Evolutionary conservation across 1,140 invertebrate genomes (phyloP), one percentile per base, ranked within the genome.

Genomic region (Trichomalopsis sarcophagae): DNA sequence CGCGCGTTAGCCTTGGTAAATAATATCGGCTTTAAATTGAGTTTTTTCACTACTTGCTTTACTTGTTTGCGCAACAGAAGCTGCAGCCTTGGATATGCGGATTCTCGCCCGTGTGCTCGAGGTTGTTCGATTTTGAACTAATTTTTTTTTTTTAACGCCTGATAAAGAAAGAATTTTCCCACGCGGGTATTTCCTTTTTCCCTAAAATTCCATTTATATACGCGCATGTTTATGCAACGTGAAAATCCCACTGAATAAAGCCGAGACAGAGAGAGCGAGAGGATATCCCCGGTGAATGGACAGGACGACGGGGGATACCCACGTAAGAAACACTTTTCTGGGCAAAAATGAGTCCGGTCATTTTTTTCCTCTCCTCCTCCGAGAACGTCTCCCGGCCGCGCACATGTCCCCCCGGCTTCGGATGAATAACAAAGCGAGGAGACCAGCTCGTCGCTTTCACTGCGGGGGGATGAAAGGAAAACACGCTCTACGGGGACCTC

Each of bases 21-120:
- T 69, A 81, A 81, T 81, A 81, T 62, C 33, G 44, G 17, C 3
- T 74, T 71, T 74, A 33, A 74, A 82, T 82, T 73, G 7, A 82
- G 5, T 74, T 55, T 75, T 33, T 74, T 62, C 71, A 6, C 13
- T 33, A 27, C 3, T 47, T 33, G 7, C 33, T 76, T 76, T 68
- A 44, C 36, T 76, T 68, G 33, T 82, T 40, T 62, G 21, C 44
- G 7, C 21, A 71, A 40, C 14, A n/a, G 7, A 71, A 71, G 68
- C 68, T 14, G 68, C 68, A 3, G 68, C 17, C 14, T 62, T 2
- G 4, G 14, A 50, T 50, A 50, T 11, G 27, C 1, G 27, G 27
- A 5, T 33, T 55, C 50, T 17, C 11, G 50, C 13, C 2, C 33
- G 33, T 33, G 33, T 33, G 33, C 27, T 27, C 33, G 33, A 33